phyloP scores from a whole-genome alignment of 53 echinoderm and acorn worm genomes.

The Zoroaster sp. region DNA sequence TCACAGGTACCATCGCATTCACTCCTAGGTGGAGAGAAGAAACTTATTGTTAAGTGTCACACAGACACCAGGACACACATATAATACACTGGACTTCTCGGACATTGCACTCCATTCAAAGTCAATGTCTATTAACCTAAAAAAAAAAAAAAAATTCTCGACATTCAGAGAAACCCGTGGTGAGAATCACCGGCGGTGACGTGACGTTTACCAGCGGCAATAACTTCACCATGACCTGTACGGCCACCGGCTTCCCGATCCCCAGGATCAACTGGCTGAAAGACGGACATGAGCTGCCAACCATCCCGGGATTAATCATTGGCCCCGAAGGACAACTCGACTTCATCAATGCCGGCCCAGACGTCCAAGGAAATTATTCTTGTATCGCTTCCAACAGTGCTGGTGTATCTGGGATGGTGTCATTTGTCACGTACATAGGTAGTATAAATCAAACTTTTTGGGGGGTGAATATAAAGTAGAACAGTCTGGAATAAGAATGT shows the following conservation, averaged over 20 bases:
- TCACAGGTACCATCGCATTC: too few relatives aligned
- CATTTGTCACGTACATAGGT: constrained; percentile 72
- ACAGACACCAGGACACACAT: too few relatives aligned
- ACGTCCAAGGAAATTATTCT: constrained; percentile 65
- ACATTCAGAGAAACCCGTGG: constrained; percentile 56
- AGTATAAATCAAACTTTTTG: not conserved
- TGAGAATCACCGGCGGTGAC: constrained; percentile 51
- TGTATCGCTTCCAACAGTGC: constrained; percentile 87
- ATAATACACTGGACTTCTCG: too few relatives aligned
- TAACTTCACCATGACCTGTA: constrained; percentile 82
- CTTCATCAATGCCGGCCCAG: constrained; percentile 66
- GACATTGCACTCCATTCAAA: too few relatives aligned
- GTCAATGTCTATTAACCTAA: too few relatives aligned
- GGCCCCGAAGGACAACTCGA: constrained; percentile 57
- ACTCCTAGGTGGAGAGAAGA: too few relatives aligned
- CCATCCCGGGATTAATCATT: constrained; percentile 48
- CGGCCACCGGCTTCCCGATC: constrained; percentile 72
- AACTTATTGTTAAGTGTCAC: too few relatives aligned
- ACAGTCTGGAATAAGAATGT: too few relatives aligned
- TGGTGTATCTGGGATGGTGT: constrained; percentile 56
- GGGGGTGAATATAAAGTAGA: not conserved
- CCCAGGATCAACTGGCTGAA: constrained; percentile 82
- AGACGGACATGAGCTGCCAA: constrained; percentile 74
- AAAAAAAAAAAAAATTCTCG: too few relatives aligned
- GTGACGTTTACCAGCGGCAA: constrained; percentile 74